Evolutionary conservation across 2,113 vertebrate genomes (phyloP).

Genomic region (Daubentonia madagascariensis): DNA sequence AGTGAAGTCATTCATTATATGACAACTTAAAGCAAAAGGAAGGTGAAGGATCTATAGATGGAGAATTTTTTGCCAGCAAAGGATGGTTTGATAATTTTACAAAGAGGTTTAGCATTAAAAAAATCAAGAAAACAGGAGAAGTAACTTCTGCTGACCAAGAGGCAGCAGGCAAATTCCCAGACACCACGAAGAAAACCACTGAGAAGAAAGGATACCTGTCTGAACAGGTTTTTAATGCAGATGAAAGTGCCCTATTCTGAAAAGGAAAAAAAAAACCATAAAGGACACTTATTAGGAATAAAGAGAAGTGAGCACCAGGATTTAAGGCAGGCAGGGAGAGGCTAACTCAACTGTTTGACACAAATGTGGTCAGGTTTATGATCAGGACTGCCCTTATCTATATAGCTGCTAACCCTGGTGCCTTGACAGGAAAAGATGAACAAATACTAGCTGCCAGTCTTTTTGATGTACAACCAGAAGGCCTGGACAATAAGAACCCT

Average conservation of each 20-base stretch:
- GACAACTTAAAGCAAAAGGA: neutral
- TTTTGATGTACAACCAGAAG: neutral
- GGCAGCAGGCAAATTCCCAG: neutral
- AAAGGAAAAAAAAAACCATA: neutral
- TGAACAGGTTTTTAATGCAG: neutral
- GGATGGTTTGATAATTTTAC: neutral
- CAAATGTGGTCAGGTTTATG: neutral
- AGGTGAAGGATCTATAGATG: neutral
- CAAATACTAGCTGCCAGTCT: neutral
- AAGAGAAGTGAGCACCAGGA: neutral
- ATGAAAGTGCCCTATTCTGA: neutral
- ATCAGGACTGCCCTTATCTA: neutral
- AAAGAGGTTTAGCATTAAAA: neutral
- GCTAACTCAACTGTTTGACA: neutral
- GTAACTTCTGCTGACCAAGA: neutral
- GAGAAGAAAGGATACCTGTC: neutral
- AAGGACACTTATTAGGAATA: neutral
- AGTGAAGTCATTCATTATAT: neutral
- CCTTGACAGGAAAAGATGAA: neutral
- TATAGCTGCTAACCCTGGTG: neutral
- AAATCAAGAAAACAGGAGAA: neutral
- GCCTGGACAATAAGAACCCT: neutral
- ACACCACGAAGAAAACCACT: neutral
- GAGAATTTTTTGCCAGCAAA: neutral
- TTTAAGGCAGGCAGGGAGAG: neutral